Base-by-base conservation (phyloP, 2,113 vertebrate species). In the Xyrauchen texanus region DNA sequence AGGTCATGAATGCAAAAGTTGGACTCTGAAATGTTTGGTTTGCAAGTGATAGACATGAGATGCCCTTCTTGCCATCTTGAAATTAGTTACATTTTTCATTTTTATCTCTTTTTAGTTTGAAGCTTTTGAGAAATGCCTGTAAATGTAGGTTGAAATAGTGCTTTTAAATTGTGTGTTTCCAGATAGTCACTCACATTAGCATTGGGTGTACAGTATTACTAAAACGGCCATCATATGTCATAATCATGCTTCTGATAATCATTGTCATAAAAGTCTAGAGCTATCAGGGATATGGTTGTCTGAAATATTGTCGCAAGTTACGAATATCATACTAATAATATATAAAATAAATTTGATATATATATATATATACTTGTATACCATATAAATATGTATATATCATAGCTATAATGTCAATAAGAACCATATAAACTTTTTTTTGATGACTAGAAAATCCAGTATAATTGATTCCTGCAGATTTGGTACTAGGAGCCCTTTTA, bases 201-300 rank as follows among this genome's bases (percentile, higher is more conserved):
- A 16, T 65, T 53, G 86, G 85, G 85, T 89, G 86, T 89, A 89
- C 86, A 87, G 86, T 87, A 80, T 90, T 91, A 85, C 72, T 88
- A 85, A 75, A 81, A 51, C 79, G 82, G 89, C 84, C 80, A 82
- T 91, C 85, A 87, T 82, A 86, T 71, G 55, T 85, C 81, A 84
- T 86, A 80, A 87, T 89, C 76, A 51, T 42, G 58, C 74, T 66
- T 80, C 21, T 62, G 49, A 74, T 77, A 62, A 45, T 74, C 44
- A 69, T 84, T 82, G 60, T 87, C 63, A 88, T 87, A 44, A 55
- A 83, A 87, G 83, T 88, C 81, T 78, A 86, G 91, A 89, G 85
- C 77, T 85, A 79, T 89, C 90, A 90, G 89, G 87, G 88, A 90
- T 86, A 83, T 77, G 78, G 65, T 77, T 79, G 60, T 83, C 45